Conservation (phyloP, 1,140 invertebrate species). For the Parasteatoda tepidariorum region DNA sequence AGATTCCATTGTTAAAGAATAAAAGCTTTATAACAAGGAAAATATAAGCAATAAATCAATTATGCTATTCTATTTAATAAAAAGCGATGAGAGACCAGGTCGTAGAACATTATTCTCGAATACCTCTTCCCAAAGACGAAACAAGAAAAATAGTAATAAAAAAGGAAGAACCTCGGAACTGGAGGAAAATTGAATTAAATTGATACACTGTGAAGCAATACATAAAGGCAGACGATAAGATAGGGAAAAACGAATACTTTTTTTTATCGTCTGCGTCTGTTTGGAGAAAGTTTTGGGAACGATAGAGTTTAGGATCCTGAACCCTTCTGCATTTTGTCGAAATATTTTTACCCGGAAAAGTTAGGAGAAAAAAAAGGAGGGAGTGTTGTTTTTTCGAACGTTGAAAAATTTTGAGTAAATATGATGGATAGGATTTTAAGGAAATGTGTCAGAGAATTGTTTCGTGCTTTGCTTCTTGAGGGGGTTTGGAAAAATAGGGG, state of each 20-base stretch:
- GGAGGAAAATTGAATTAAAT: constrained; percentile 33
- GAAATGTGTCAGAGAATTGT: too few species aligned
- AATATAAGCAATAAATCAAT: constrained; percentile 6
- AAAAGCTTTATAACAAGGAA: background rate
- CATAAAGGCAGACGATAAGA: constrained; percentile 17
- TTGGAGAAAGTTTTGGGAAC: background rate
- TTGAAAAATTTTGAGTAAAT: constrained; percentile 5
- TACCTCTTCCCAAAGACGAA: background rate
- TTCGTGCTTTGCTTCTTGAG: too few species aligned
- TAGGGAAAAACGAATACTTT: background rate
- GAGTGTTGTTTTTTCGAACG: too few species aligned
- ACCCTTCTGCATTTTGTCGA: too few species aligned
- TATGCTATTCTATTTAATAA: background rate
- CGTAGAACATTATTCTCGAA: background rate
- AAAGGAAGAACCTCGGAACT: background rate
- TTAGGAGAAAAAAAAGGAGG: too few species aligned
- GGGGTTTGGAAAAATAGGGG: too few species aligned
- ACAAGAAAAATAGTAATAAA: background rate
- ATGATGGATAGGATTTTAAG: background rate
- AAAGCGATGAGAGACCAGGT: background rate
- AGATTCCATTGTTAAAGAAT: too few species aligned
- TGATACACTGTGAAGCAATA: constrained; percentile 18
- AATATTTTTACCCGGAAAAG: too few species aligned
- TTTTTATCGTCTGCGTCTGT: background rate
- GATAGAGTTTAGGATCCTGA: too few species aligned